Conservation (phyloP, 2,888 invertebrate genomes). For the Uropetala carovei region DNA sequence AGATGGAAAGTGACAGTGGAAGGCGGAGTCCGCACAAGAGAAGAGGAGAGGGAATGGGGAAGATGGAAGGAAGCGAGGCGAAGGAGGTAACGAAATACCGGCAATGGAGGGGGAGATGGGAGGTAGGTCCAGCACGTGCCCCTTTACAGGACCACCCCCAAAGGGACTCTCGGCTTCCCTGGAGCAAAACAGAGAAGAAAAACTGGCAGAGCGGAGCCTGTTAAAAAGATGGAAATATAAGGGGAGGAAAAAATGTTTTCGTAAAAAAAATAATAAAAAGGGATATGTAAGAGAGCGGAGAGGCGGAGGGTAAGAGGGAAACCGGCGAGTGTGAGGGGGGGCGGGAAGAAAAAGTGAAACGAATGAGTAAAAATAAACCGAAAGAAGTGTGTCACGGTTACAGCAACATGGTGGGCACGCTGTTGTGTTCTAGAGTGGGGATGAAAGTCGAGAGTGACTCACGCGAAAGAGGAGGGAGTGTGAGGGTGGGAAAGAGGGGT, state of each 20-base stretch:
- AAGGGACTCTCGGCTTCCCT: slow-evolving; percentile 23
- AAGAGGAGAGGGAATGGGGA: not conserved
- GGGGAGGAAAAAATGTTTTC: slow-evolving; percentile 20
- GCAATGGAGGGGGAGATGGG: not conserved
- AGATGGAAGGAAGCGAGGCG: not conserved
- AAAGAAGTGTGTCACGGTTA: slow-evolving; percentile 62
- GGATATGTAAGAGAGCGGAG: not conserved
- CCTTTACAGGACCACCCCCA: not conserved
- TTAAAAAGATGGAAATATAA: not conserved
- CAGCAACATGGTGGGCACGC: slow-evolving; percentile 54
- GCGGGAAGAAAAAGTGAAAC: slow-evolving; percentile 46
- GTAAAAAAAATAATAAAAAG: not conserved
- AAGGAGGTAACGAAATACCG: not conserved
- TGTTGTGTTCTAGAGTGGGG: not conserved
- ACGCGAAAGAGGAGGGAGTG: slow-evolving; percentile 21
- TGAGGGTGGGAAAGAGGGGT: not conserved
- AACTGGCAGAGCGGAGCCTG: not conserved
- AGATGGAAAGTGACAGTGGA: not conserved
- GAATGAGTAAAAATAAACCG: slow-evolving; percentile 62
- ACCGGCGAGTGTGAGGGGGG: not conserved
- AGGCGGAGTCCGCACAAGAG: not conserved
- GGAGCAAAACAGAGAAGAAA: not conserved
- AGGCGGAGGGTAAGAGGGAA: not conserved
- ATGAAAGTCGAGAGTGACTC: slow-evolving; percentile 47
- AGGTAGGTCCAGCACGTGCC: not conserved